Evolutionary conservation across 1,140 invertebrate species (phyloP), one percentile per base, ranked within the genome.

Genomic region (Pseudoatta argentina): DNA sequence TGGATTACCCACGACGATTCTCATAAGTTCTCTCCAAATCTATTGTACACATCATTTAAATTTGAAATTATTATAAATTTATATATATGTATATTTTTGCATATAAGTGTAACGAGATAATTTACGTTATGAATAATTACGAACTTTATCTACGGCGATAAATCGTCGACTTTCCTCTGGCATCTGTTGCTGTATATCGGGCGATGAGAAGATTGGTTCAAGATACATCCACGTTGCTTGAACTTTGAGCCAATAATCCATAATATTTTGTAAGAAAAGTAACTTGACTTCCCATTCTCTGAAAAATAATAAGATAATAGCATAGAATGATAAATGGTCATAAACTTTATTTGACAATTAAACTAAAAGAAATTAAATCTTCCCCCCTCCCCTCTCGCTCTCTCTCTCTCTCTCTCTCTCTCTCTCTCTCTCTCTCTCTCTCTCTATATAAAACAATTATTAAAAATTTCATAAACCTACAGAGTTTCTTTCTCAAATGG

Each of bases 171-270:
- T 98, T 95, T 98, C 98, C 93, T 98, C 97, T 0, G 98, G 98
- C 97, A 99, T 98, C 97, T 98, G 97, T 87, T 97, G 97, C 95
- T 99, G 99, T 94, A 99, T 99, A 95, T 99, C 99, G 3, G 99
- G 99, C 24, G 98, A 99, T 4, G 98, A 98, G 94, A 99, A 99
- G 89, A 99, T 99, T 1, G 99, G 99, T 93, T 99, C 99, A 88
- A 99, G 95, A 94, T 99, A 99, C 96, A 99, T 97, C 99, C 99
- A 99, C 2, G 98, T 99, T 1, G 97, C 96, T 95, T 99, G 99
- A 21, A 99, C 99, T 93, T 98, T 98, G 7, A 99, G 93, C 98
- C 99, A 99, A 92, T 99, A 98, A 94, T 99, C 99, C 88, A 99
- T 95, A 89, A 99, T 99, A 93, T 99, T 98, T 96, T 98, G 97